Evolutionary conservation across 2,113 vertebrate genomes (phyloP).

Genomic region (Oriolus oriolus): DNA sequence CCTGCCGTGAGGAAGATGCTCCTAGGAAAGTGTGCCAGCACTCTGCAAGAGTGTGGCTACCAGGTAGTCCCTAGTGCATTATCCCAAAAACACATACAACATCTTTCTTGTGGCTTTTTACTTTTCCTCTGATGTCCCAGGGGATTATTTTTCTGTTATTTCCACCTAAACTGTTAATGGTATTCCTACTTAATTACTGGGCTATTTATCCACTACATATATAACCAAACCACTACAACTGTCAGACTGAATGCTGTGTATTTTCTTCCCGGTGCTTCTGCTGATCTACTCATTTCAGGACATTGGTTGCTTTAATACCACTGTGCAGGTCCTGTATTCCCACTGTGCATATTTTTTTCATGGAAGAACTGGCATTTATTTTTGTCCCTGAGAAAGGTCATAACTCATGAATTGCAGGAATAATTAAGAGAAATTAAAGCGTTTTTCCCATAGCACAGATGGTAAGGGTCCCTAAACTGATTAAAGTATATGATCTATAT

Average conservation of each 20-base stretch:
- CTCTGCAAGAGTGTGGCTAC: not conserved
- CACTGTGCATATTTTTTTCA: not conserved
- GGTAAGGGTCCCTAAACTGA: not conserved
- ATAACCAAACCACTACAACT: not conserved
- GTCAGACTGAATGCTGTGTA: not conserved
- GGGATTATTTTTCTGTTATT: not conserved
- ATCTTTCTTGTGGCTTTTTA: not conserved
- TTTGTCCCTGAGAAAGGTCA: not conserved
- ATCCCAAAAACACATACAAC: accelerated
- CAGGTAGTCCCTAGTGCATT: not conserved
- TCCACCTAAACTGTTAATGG: not conserved
- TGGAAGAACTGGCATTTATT: not conserved
- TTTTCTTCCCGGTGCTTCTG: not conserved
- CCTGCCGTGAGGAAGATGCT: not conserved
- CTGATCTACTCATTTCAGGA: not conserved
- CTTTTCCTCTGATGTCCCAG: not conserved
- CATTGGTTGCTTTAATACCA: not conserved
- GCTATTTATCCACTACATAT: not conserved
- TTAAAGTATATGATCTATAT: not conserved
- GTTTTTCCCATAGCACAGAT: not conserved
- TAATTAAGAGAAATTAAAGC: slow-evolving; percentile 25
- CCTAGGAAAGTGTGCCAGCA: not conserved
- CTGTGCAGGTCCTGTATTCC: not conserved
- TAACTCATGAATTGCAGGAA: not conserved
- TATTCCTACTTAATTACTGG: not conserved